phyloP scores from a whole-genome alignment of 2,113 vertebrate genomes.

The Leptobrachium ailaonicum region DNA sequence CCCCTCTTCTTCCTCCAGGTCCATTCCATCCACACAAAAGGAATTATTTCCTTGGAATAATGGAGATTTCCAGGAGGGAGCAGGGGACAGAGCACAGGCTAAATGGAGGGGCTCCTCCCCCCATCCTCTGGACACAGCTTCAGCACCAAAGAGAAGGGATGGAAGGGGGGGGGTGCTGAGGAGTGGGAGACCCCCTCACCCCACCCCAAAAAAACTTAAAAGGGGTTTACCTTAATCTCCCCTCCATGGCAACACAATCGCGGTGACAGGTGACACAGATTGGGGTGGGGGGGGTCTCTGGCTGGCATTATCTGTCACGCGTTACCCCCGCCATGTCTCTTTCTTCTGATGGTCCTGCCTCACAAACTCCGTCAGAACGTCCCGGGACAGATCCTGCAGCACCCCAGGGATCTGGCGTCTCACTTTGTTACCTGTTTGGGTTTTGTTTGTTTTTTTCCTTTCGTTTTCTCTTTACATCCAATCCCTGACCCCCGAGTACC shows the following conservation, averaged over 20 bases:
- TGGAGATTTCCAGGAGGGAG: slow-evolving; percentile 48
- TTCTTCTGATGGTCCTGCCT: no score
- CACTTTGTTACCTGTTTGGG: slow-evolving; percentile 22
- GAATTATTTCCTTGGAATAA: slow-evolving; percentile 50
- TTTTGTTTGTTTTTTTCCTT: no score
- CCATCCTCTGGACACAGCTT: slow-evolving; percentile 31
- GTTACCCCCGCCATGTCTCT: no score
- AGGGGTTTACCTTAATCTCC: slow-evolving; percentile 17
- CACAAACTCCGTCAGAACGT: no score
- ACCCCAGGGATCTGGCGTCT: slow-evolving; percentile 10
- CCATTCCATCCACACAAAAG: slow-evolving; percentile 49
- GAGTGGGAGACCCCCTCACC: slow-evolving; percentile 2
- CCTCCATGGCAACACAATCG: slow-evolving; percentile 15
- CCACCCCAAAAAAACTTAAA: background rate
- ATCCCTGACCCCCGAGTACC: no score
- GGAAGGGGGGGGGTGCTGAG: background rate
- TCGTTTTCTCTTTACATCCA: no score
- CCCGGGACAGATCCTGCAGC: no score
- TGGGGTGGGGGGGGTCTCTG: slow-evolving; percentile 16
- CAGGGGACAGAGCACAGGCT: slow-evolving; percentile 47
- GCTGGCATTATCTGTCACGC: slow-evolving; percentile 20
- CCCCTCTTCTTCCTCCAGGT: slow-evolving; percentile 35
- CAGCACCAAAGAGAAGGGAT: slow-evolving; percentile 10
- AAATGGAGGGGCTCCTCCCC: slow-evolving; percentile 42
- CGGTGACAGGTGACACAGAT: slow-evolving; percentile 43